These are phyloP conservation scores for Chelon auratus DNA, from an alignment of 2,797 vertebrate species.

Conservation along the genomic window DNA sequence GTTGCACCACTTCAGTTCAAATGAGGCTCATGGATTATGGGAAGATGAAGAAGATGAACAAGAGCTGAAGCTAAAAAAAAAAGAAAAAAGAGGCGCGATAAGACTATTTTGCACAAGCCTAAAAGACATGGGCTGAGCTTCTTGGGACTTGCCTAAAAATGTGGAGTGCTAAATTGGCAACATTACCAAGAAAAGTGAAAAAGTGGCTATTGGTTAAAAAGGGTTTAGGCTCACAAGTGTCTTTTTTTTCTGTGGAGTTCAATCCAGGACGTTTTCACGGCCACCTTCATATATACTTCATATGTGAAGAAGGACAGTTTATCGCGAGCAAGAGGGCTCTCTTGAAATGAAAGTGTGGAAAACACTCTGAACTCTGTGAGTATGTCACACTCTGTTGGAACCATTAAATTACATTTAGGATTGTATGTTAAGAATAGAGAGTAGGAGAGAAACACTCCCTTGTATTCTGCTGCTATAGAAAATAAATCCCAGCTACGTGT, in stretches of 20 bases:
- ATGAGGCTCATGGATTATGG: constrained; percentile 74
- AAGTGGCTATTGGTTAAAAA: constrained; percentile 78
- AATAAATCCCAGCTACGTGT: constrained; percentile 90
- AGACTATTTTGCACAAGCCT: constrained; percentile 91
- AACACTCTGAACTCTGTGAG: background rate
- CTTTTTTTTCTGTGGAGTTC: constrained; percentile 80
- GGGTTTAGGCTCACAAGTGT: constrained; percentile 84
- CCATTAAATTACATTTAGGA: constrained; percentile 83
- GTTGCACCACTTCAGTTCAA: constrained; percentile 45
- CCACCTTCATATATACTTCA: constrained; percentile 4
- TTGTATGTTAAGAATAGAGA: constrained; percentile 83
- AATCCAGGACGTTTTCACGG: constrained; percentile 58
- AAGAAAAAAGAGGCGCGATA: constrained; percentile 32
- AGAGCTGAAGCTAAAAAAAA: constrained; percentile 50
- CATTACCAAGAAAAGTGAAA: constrained; percentile 66
- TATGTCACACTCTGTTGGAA: constrained; percentile 46
- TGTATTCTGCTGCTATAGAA: constrained; percentile 94
- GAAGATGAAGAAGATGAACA: constrained; percentile 36
- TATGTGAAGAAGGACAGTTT: background rate
- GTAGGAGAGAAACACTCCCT: constrained; percentile 83
- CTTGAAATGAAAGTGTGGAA: constrained; percentile 15
- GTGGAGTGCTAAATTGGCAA: constrained; percentile 75
- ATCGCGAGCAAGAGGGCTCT: background rate
- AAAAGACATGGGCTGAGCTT: constrained; percentile 82
- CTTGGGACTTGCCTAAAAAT: constrained; percentile 67